These are phyloP conservation scores for Eupithecia pulchellata DNA, from an alignment of 2,888 invertebrate genomes.

Conservation along the genomic window DNA sequence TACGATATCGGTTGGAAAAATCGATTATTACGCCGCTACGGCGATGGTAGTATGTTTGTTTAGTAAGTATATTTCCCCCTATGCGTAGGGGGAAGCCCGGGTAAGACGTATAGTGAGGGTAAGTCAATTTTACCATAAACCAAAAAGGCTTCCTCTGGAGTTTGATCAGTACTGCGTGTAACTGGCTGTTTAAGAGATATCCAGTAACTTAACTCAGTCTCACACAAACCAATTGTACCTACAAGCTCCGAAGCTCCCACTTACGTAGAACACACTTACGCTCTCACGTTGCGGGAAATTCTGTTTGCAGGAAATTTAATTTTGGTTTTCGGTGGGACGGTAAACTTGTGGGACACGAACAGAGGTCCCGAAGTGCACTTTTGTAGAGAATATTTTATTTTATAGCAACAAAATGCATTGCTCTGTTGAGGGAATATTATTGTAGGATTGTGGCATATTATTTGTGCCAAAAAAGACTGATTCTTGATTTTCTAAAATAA, in stretches of 20 bases:
- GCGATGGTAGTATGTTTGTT: too few species aligned
- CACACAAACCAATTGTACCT: slow-evolving; percentile 51
- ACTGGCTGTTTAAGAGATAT: not conserved
- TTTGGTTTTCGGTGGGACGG: slow-evolving; percentile 16
- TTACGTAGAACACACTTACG: slow-evolving; percentile 53
- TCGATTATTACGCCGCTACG: too few species aligned
- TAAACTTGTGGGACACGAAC: slow-evolving; percentile 14
- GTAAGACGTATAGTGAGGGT: too few species aligned
- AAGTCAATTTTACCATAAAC: too few species aligned
- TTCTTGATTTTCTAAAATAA: too few species aligned
- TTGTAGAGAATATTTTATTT: not conserved
- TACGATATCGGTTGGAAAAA: too few species aligned
- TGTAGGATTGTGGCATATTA: not conserved
- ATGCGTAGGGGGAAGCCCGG: too few species aligned
- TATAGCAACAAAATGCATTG: not conserved
- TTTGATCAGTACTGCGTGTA: too few species aligned
- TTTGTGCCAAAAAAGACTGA: not conserved
- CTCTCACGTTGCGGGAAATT: slow-evolving; percentile 43
- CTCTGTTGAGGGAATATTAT: not conserved
- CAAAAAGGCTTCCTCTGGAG: too few species aligned
- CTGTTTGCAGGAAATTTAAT: slow-evolving; percentile 34
- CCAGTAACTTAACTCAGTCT: slow-evolving; percentile 21
- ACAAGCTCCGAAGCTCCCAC: slow-evolving; percentile 31
- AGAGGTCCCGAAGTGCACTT: slow-evolving; percentile 5
- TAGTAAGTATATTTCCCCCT: too few species aligned